Conservation (phyloP, 30 jellyfish, hydroid and myxozoan genomes). For the Pelagia noctiluca region DNA sequence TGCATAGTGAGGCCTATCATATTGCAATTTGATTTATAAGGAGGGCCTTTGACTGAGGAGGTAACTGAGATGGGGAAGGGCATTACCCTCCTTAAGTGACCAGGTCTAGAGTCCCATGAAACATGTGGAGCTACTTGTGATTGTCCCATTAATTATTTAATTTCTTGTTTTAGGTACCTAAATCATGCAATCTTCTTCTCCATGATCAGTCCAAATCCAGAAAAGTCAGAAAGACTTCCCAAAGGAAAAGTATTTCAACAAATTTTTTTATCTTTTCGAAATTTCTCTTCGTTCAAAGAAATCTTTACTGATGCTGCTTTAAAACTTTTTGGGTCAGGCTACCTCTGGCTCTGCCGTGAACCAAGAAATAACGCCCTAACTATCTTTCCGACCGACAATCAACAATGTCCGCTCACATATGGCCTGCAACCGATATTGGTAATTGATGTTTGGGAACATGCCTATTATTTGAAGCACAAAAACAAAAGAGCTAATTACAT, state of each 20-base stretch:
- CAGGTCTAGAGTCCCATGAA: too few species aligned
- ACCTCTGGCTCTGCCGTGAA: conserved; percentile 89
- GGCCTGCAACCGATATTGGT: conserved; percentile 75
- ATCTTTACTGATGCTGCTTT: conserved; percentile 75
- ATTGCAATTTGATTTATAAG: too few species aligned
- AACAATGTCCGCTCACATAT: conserved; percentile 67
- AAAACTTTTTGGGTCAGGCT: conserved; percentile 90
- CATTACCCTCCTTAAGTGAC: too few species aligned
- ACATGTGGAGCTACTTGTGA: too few species aligned
- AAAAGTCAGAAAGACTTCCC: conserved; percentile 37
- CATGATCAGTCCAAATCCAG: conserved; percentile 76
- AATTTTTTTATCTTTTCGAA: conserved; percentile 70
- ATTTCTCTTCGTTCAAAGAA: conserved; percentile 60
- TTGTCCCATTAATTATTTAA: too few species aligned
- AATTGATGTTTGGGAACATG: conserved; percentile 90
- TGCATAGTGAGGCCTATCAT: too few species aligned
- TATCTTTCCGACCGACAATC: conserved; percentile 69
- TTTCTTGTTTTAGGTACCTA: conserved; percentile 54
- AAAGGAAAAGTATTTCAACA: conserved; percentile 30
- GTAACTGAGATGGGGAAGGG: too few species aligned
- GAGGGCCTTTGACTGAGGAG: too few species aligned
- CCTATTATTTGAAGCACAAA: conserved; percentile 76
- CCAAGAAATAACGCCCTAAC: conserved; percentile 57
- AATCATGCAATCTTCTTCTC: conserved; percentile 89
- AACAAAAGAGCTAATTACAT: conserved; percentile 57